Percentiles rank a stretch among this genome's conserved stretches.
Conservation (phyloP, 2,888 invertebrate genomes). For the Lasioglossum leucozonium region DNA sequence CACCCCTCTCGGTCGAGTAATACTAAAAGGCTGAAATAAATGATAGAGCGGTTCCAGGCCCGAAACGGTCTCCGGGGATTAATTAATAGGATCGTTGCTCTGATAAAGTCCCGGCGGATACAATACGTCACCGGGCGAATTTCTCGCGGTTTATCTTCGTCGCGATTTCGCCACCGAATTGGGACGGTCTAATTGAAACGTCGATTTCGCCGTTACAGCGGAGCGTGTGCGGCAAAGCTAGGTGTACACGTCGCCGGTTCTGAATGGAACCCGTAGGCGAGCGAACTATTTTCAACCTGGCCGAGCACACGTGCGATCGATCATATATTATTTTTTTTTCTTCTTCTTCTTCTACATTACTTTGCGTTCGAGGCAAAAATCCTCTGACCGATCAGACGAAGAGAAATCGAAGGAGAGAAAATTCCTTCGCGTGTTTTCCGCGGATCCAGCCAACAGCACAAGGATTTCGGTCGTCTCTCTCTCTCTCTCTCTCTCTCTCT, state of each 20-base stretch:
- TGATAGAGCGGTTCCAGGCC: not conserved
- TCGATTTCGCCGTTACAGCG: not conserved
- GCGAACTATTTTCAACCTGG: slow-evolving; percentile 3
- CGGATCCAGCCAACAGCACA: not conserved
- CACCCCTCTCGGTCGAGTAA: not conserved
- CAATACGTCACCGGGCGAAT: not conserved
- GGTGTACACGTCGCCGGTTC: not conserved
- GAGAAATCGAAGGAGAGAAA: not conserved
- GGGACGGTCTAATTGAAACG: not conserved
- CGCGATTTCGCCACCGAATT: not conserved
- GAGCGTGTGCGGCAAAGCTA: not conserved
- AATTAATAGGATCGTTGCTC: slow-evolving; percentile 5
- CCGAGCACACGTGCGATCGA: not conserved
- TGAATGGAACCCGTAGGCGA: slow-evolving; percentile 6
- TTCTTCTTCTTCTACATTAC: not conserved
- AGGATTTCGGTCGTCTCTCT: not conserved
- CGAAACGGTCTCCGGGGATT: not conserved
- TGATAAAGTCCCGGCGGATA: not conserved
- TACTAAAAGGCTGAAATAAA: not conserved
- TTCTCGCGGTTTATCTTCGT: not conserved
- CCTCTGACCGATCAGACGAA: not conserved
- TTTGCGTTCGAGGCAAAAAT: not conserved
- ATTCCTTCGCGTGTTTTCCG: not conserved
- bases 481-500: too few species aligned
- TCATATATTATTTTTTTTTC: not conserved